These are phyloP conservation scores for Elachura formosa DNA, from an alignment of 2,113 vertebrate species.

Conservation along the genomic window DNA sequence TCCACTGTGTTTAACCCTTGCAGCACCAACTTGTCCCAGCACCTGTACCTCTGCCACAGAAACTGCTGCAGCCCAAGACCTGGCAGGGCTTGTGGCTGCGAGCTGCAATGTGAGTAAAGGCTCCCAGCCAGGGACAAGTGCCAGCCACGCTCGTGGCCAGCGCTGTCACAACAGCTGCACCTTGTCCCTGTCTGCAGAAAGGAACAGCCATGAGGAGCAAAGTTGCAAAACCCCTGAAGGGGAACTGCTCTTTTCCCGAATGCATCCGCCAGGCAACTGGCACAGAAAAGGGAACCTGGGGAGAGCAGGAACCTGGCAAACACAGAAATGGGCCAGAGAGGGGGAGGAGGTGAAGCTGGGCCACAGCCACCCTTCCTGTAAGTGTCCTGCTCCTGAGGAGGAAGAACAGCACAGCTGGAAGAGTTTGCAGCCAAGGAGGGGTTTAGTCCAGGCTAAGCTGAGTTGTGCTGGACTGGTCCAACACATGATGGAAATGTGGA, in stretches of 20 bases:
- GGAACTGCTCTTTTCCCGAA: background rate
- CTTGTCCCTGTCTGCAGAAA: background rate
- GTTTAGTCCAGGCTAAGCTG: background rate
- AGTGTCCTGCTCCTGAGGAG: background rate
- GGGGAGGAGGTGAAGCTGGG: background rate
- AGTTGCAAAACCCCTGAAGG: background rate
- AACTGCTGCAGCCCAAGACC: background rate
- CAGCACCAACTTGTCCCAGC: background rate
- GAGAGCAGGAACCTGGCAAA: background rate
- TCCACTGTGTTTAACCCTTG: background rate
- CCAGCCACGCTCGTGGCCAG: background rate
- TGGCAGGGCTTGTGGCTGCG: background rate
- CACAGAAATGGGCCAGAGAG: background rate
- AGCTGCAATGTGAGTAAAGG: background rate
- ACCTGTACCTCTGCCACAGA: no score
- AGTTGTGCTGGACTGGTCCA: background rate
- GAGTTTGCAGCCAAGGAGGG: background rate
- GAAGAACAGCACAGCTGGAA: background rate
- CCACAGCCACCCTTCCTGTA: background rate
- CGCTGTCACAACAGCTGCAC: background rate
- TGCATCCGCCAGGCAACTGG: background rate
- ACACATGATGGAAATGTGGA: rapidly evolving
- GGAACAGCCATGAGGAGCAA: background rate
- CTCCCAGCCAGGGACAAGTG: background rate
- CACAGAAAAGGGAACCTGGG: constrained; percentile 18